Percentiles rank a stretch among this genome's conserved stretches.
These are phyloP conservation scores for Dasyornis broadbenti DNA, from an alignment of 2,113 vertebrate genomes.

Conservation along the genomic window DNA sequence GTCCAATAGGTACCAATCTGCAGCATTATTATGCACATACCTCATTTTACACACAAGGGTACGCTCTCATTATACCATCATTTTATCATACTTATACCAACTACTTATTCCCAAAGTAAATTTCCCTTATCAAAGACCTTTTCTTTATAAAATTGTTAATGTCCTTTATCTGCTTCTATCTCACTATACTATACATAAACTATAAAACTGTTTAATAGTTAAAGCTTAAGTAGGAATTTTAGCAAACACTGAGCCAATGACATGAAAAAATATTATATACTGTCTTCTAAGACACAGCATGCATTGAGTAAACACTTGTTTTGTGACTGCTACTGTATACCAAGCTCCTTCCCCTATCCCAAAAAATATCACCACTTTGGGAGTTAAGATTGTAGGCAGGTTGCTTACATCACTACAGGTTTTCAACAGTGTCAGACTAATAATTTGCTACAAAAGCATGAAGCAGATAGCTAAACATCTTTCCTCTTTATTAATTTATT, in stretches of 20 bases:
- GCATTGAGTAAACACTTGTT: neutral
- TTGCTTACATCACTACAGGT: neutral
- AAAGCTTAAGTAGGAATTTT: neutral
- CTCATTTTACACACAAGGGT: neutral
- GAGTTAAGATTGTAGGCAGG: neutral
- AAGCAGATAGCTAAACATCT: neutral
- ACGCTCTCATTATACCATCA: neutral
- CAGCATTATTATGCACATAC: neutral
- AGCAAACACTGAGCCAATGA: neutral
- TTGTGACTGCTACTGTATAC: accelerated
- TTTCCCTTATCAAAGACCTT: neutral
- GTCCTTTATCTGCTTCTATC: neutral
- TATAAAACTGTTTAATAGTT: neutral
- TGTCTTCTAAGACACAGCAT: neutral
- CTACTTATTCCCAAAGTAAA: neutral
- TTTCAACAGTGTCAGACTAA: neutral
- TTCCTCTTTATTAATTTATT: neutral
- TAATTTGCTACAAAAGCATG: neutral
- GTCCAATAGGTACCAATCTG: neutral
- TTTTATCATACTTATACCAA: neutral
- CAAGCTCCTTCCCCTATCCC: neutral
- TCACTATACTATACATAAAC: neutral
- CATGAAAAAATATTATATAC: neutral
- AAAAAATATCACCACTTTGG: neutral
- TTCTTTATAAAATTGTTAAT: neutral